Base-by-base conservation (phyloP, 2,113 vertebrate genomes). In the Ailuropoda melanoleuca region DNA sequence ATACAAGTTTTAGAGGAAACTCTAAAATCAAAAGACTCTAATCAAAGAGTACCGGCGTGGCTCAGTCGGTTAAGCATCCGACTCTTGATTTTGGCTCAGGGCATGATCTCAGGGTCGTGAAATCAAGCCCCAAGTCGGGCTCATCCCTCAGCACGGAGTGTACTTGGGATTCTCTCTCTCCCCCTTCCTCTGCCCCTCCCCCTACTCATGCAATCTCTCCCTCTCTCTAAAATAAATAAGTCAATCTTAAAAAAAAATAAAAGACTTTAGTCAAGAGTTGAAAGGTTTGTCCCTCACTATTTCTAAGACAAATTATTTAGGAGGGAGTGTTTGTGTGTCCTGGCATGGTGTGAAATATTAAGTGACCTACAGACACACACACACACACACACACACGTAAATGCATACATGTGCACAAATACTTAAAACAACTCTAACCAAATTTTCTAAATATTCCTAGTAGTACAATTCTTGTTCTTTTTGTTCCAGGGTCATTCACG, bases 241-340 rank as follows among this genome's bases (percentile, higher is more conserved):
- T 34, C 15, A 34, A 90, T 58, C 26, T 31, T 62, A 24, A 29
- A 62, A 29, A 31, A 31, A 62, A 31, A 6, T 43, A 86, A 86
- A 29, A 88, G 46, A 37, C n/a, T 77, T 88, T 23, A 70, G 43
- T 53, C 29, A 46, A 56, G 17, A 39, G 7, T 56, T 50, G 46
- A 72, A 83, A 72, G 24, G 17, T 34, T 37, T 72, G 90, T 48
- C 74, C 46, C 48, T 62, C 29, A n/a, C 29, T n/a, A 82, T 12
- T 58, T 37, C 43, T n/a, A 94, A 56, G 81, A 89, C 8, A 81
- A 62, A 39, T 48, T 81, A 96, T 78, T n/a, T 77, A 60, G 21
- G 62, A 24, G 91, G 96, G 97, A 95, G 23, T 46, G 7, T 74
- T 43, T 88, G 74, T 88, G 74, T 37, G 18, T 88, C 39, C 66